Base-by-base conservation (phyloP, 2,888 invertebrate genomes). In the Cheilosia soror region DNA sequence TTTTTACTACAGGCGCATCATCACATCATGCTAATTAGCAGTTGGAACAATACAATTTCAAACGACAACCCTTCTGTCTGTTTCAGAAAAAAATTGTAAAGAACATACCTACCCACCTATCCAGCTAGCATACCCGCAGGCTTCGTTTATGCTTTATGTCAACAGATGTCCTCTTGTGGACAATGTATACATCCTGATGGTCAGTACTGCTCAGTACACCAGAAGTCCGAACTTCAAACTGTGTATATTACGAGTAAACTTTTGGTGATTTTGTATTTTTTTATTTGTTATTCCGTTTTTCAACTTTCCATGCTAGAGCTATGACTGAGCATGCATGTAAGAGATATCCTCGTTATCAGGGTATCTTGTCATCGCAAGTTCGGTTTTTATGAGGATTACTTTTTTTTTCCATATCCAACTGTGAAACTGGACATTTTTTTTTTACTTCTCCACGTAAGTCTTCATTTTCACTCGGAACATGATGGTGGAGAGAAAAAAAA, bases 101-200 rank as follows among this genome's bases (percentile, higher is more conserved):
- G 58, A 75, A 84, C 27, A 27, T 29, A 9, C 25, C 6, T 9
- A 27, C 27, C 25, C 15, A 15, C 20, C 9, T 69, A 20, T 20
- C 20, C 20, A 83, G 73, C 44, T 55, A 57, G 55, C 53, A 65
- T 42, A 65, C 79, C 84, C 84, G 75, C 79, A 85, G 85, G 80
- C 62, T 55, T 71, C 65, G 53, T 80, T 85, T 75, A 76, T 76
- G 65, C 66, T 71, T 80, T 77, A 76, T 80, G 85, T 85, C 85
- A 85, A 85, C 85, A 85, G 85, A 80, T 85, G 80, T 85, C 80
- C 85, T 63, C 76, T 72, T 72, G 62, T 62, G 63, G 72, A 85
- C 85, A 85, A 85, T 80, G 60, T 57, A 71, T 65, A 71, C 33
- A 51, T 72, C 71, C 76, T 76, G 66, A 80, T 68, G 76, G 75